Evolutionary conservation across 2,113 vertebrate genomes (phyloP).

Genomic region (Enhydra lutris): DNA sequence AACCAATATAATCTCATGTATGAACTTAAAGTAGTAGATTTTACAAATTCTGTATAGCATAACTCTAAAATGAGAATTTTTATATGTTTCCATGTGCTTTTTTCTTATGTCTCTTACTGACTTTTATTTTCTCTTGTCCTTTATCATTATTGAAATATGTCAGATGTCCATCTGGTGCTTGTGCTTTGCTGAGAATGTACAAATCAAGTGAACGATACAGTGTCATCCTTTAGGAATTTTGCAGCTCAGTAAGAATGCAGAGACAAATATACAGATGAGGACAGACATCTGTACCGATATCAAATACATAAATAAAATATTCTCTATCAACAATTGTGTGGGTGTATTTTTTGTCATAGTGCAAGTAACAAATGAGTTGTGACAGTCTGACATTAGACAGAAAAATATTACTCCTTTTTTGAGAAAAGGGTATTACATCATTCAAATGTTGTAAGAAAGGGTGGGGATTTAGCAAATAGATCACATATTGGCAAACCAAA

Average conservation of each 20-base stretch:
- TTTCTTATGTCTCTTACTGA: background rate
- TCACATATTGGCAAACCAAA: background rate
- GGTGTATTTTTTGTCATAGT: background rate
- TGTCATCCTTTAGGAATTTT: background rate
- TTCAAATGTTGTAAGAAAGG: background rate
- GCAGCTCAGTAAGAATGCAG: background rate
- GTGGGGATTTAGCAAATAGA: background rate
- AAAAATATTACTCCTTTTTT: background rate
- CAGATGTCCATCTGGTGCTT: background rate
- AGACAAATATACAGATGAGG: background rate
- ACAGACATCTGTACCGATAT: background rate
- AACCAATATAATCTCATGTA: conserved; percentile 14
- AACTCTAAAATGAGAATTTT: conserved; percentile 30
- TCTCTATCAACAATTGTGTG: background rate
- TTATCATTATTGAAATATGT: background rate
- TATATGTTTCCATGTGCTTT: background rate
- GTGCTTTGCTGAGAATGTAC: background rate
- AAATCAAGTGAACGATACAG: background rate
- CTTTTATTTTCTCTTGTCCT: background rate
- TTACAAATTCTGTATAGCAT: background rate
- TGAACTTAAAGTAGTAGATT: conserved; percentile 20
- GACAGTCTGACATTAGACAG: background rate
- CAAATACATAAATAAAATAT: conserved; percentile 27
- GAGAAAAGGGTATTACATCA: background rate
- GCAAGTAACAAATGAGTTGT: background rate